phyloP scores from a whole-genome alignment of 1,140 invertebrate species.

The Aporrectodea caliginosa region DNA sequence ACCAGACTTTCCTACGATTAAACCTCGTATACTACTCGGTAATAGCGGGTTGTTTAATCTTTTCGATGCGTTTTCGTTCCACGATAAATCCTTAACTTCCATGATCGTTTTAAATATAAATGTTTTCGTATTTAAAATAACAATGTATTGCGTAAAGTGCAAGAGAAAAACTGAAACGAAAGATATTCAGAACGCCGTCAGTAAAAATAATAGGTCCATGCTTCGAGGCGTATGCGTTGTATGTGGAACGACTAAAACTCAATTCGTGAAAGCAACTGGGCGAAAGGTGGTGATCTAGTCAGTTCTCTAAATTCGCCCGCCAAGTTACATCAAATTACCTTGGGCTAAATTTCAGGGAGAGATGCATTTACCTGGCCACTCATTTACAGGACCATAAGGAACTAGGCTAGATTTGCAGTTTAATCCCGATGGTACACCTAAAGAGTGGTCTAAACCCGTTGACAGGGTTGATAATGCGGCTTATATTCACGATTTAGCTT shows the following conservation, averaged over 20 bases:
- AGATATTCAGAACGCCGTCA: constrained; percentile 18
- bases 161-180: constrained; percentile 14
- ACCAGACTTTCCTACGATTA: constrained; percentile 15
- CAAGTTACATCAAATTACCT: constrained; percentile 6
- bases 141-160: constrained; percentile 15
- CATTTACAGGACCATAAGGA: constrained; percentile 26
- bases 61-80: constrained; percentile 26
- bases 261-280: neutral
- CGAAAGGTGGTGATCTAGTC: neutral
- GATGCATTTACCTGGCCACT: constrained; percentile 32
- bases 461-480: constrained; percentile 11
- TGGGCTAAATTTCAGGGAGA: constrained; percentile 29
- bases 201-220: constrained; percentile 14
- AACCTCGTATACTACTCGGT: constrained; percentile 4
- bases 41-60: constrained; percentile 15
- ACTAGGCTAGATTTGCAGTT: constrained; percentile 27
- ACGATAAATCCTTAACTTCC: constrained; percentile 33
- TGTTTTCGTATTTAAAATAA: constrained; percentile 4
- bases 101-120: constrained; percentile 30
- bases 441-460: neutral
- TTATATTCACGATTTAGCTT: constrained; percentile 1
- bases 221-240: constrained; percentile 14
- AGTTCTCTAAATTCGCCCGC: neutral
- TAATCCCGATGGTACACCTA: constrained; percentile 12
- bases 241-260: constrained; percentile 16